Evolutionary conservation across 2,113 vertebrate genomes (phyloP), one percentile per base, ranked within the genome.

Genomic region (Strigops habroptila): DNA sequence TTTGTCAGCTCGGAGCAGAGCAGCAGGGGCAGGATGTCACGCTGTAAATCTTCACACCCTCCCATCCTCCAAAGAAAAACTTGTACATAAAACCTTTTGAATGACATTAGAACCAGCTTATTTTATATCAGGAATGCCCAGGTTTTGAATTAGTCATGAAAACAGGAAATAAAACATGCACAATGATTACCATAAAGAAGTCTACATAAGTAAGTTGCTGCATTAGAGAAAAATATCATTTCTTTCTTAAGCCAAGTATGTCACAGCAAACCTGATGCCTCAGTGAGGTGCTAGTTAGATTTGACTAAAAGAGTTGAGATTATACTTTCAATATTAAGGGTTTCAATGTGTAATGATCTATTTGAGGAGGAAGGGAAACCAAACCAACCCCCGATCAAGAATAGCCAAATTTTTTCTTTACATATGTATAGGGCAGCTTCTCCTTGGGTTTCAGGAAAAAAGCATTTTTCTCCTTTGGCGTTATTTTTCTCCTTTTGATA

Each of bases 21-120:
- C 51, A 65, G 55, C 41, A 68, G 51, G 53, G 39, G 28, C n/a
- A 80, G 71, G n/a, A 88, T 78, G 46, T 60, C 35, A 67, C 2
- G 25, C 64, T 53, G 51, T 95, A 95, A 91, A 96, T 96, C 94
- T 90, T 91, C 60, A 71, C 51, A 74, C 39, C n/a, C 35, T 88
- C 48, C 82, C 16, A 7, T 88, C 67, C 63, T 95, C 63, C 30
- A 82, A 79, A 90, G 82, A 77, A 92, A 82, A 86, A 86, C 30
- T 82, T 75, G 59, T 48, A 73, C 31, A 90, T 88, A 60, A 95
- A 93, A 63, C 23, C 77, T 65, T 81, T 69, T 88, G 77, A 93
- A 86, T 48, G 39, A 83, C 46, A 68, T 89, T 88, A 70, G 63
- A 82, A 82, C 87, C 37, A 51, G 17, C 33, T 83, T 73, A 28